A percentile compares a stretch with the other conserved stretches of the same genome.
Evolutionary conservation across 2,888 invertebrate species (phyloP).

Genomic region (Sinopyrophorus schimmeli): DNA sequence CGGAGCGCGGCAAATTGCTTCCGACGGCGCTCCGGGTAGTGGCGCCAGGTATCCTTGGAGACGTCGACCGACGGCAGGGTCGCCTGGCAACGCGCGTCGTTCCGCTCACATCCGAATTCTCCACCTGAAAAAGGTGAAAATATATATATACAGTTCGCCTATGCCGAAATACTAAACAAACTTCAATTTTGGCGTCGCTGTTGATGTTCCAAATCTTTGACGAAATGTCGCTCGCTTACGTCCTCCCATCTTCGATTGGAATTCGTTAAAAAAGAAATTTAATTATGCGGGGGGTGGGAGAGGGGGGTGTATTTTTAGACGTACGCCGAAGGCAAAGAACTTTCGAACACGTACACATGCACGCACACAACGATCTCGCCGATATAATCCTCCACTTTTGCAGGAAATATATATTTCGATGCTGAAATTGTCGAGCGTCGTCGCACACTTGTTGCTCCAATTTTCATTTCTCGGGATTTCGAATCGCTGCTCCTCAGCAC

Average conservation of each 20-base stretch:
- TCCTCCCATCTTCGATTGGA: too few species aligned
- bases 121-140: conserved; percentile 42
- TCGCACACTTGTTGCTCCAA: conserved; percentile 45
- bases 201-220: too few species aligned
- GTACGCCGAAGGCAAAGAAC: too few species aligned
- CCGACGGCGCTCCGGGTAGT: conserved; percentile 62
- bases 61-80: conserved; percentile 55
- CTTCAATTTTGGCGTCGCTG: background rate
- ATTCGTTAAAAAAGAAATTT: too few species aligned
- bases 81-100: conserved; percentile 61
- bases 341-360: too few species aligned
- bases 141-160: conserved; percentile 11
- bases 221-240: too few species aligned
- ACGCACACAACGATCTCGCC: too few species aligned
- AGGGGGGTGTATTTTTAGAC: too few species aligned
- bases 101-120: conserved; percentile 42
- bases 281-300: too few species aligned
- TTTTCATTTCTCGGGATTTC: conserved; percentile 39
- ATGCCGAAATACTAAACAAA: conserved; percentile 8
- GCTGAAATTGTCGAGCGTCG: conserved; percentile 26
- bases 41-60: conserved; percentile 62
- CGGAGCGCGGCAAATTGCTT: conserved; percentile 59
- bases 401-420: conserved; percentile 9
- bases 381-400: conserved; percentile 8
- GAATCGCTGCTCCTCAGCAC: conserved; percentile 42